These are phyloP conservation scores for Eulacestoma nigropectus DNA, from an alignment of 2,113 vertebrate species.

Conservation along the genomic window DNA sequence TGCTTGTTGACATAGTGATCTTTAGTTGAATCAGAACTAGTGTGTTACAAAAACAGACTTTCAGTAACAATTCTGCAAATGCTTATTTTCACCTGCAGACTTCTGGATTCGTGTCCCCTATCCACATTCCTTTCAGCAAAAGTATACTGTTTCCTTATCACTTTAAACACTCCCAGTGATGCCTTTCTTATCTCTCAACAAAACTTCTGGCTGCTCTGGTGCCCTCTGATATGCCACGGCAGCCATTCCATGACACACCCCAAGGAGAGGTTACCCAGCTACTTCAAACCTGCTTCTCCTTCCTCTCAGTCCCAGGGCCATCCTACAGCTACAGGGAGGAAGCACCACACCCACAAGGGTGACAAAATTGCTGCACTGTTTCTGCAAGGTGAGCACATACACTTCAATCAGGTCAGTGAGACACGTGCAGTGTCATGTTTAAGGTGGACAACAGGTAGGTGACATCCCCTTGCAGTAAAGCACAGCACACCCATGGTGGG, in stretches of 20 bases:
- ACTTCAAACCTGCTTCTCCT: background rate
- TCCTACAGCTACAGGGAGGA: background rate
- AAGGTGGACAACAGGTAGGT: background rate
- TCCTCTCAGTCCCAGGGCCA: background rate
- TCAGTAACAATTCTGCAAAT: background rate
- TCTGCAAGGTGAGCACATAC: background rate
- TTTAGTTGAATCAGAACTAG: background rate
- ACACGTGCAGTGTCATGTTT: background rate
- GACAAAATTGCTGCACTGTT: background rate
- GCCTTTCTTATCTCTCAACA: background rate
- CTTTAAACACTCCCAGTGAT: background rate
- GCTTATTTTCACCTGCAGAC: background rate
- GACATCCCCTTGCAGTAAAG: background rate
- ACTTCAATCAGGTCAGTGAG: background rate
- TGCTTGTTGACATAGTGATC: background rate
- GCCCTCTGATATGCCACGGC: background rate
- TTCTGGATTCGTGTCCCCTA: background rate
- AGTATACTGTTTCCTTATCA: background rate
- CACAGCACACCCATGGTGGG: background rate
- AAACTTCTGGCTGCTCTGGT: background rate
- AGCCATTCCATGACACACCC: background rate
- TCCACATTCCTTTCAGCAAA: background rate
- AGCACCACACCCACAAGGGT: background rate
- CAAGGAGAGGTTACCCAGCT: background rate
- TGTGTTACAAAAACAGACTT: background rate